Conservation (phyloP, 1,140 invertebrate genomes). For the Dysdera silvatica region DNA sequence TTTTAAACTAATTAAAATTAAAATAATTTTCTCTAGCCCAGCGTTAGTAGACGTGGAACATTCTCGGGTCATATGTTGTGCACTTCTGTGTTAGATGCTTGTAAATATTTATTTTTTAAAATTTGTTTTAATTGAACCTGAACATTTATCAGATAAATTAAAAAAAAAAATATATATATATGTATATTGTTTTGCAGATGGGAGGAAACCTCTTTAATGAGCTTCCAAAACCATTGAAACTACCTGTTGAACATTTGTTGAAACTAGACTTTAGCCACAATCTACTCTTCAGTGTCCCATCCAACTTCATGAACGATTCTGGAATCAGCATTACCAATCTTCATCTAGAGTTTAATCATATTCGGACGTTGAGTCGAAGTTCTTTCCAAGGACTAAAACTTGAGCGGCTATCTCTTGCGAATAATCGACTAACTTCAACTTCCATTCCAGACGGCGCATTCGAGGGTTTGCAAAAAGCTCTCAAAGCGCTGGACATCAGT, state of each 20-base stretch:
- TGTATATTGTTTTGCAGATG: slow-evolving; percentile 44
- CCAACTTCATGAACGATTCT: slow-evolving; percentile 57
- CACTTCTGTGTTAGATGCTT: too few relatives aligned
- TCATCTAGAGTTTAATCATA: slow-evolving; percentile 67
- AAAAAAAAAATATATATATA: neutral
- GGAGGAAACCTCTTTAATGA: slow-evolving; percentile 55
- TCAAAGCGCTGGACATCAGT: slow-evolving; percentile 36
- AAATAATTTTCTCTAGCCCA: too few relatives aligned
- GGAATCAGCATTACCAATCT: slow-evolving; percentile 66
- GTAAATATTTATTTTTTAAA: too few relatives aligned
- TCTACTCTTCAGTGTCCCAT: slow-evolving; percentile 52
- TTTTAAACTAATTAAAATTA: too few relatives aligned
- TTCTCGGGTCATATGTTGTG: too few relatives aligned
- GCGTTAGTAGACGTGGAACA: too few relatives aligned
- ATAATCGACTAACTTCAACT: slow-evolving; percentile 58
- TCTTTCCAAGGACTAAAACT: slow-evolving; percentile 60
- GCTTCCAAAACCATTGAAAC: slow-evolving; percentile 26
- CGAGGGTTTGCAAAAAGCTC: slow-evolving; percentile 44
- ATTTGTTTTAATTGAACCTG: too few relatives aligned
- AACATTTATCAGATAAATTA: too few relatives aligned
- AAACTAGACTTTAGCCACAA: slow-evolving; percentile 79
- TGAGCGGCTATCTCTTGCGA: slow-evolving; percentile 65
- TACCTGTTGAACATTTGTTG: slow-evolving; percentile 52
- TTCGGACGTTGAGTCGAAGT: slow-evolving; percentile 55
- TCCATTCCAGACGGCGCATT: slow-evolving; percentile 61